These are phyloP conservation scores for Drosophila leontia DNA, from an alignment of 1,140 invertebrate genomes.

Conservation along the genomic window DNA sequence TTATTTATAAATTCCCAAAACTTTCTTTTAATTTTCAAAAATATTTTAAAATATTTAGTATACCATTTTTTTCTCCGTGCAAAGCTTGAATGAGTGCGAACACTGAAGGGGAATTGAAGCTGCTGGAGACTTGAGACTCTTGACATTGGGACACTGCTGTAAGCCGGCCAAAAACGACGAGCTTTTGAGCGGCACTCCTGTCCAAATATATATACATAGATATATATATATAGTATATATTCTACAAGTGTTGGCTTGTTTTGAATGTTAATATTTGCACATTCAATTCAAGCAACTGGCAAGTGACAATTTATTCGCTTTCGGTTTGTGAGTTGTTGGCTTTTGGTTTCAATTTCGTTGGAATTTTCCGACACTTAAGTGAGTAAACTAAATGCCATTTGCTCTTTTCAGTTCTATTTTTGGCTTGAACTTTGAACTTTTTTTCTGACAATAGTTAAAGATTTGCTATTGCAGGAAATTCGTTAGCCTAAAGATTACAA, in stretches of 20 bases:
- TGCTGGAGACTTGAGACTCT: constrained; percentile 11
- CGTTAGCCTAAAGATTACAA: background rate
- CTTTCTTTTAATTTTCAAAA: background rate
- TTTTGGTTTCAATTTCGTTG: constrained; percentile 65
- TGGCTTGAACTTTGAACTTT: background rate
- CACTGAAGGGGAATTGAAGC: constrained; percentile 43
- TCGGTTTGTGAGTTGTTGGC: constrained; percentile 53
- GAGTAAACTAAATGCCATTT: constrained; percentile 49
- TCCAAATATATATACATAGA: constrained; percentile 27
- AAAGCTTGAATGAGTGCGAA: constrained; percentile 26
- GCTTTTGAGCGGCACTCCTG: constrained; percentile 5
- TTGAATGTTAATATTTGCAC: constrained; percentile 83
- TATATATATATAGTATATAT: constrained; percentile 46
- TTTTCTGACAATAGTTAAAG: background rate
- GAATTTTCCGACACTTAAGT: constrained; percentile 54
- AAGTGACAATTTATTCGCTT: constrained; percentile 80
- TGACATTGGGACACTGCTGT: constrained; percentile 46
- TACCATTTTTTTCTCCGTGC: background rate
- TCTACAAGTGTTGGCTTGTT: constrained; percentile 77
- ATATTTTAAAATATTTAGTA: background rate
- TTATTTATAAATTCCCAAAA: background rate
- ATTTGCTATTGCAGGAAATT: constrained; percentile 2
- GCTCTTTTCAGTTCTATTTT: constrained; percentile 49
- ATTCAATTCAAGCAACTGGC: constrained; percentile 74
- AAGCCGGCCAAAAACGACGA: constrained; percentile 33